These are phyloP conservation scores for Tachina lurida DNA, from an alignment of 2,888 invertebrate species.

Conservation along the genomic window DNA sequence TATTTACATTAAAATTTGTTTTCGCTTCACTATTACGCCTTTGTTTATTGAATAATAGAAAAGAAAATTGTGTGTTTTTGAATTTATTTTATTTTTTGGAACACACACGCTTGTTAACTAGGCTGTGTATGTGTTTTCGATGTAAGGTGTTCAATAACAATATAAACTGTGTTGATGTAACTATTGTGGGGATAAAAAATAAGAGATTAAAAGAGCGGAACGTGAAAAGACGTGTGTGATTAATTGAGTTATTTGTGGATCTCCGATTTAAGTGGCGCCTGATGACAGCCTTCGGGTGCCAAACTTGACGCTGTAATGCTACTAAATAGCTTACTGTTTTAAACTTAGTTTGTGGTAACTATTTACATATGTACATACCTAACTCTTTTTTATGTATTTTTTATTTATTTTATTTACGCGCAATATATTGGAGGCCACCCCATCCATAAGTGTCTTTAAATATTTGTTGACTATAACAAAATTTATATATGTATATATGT, in stretches of 20 bases:
- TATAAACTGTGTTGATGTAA: constrained; percentile 5
- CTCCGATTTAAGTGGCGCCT: constrained; percentile 58
- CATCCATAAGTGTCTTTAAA: background rate
- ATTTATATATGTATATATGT: background rate
- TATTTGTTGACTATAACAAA: constrained; percentile 39
- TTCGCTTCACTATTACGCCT: constrained; percentile 30
- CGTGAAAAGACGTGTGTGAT: constrained; percentile 23
- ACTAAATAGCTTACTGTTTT: background rate
- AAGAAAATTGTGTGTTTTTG: background rate
- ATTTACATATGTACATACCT: constrained; percentile 11
- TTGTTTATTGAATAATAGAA: constrained; percentile 12
- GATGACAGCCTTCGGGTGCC: constrained; percentile 59
- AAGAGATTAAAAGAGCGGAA: constrained; percentile 7
- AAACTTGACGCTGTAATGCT: background rate
- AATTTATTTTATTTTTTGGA: background rate
- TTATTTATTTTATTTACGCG: constrained; percentile 9
- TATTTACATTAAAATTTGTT: constrained; percentile 27
- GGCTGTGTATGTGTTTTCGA: background rate
- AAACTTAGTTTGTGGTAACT: constrained; percentile 48
- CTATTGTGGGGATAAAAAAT: constrained; percentile 21
- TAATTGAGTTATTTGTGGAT: constrained; percentile 8
- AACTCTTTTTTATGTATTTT: constrained; percentile 8
- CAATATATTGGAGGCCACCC: constrained; percentile 54
- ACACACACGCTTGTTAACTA: background rate
- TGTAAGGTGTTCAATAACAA: constrained; percentile 22